Evolutionary conservation across 2,888 invertebrate genomes (phyloP), one percentile per base, ranked within the genome.

Genomic region (Ypsolopha scabrella): DNA sequence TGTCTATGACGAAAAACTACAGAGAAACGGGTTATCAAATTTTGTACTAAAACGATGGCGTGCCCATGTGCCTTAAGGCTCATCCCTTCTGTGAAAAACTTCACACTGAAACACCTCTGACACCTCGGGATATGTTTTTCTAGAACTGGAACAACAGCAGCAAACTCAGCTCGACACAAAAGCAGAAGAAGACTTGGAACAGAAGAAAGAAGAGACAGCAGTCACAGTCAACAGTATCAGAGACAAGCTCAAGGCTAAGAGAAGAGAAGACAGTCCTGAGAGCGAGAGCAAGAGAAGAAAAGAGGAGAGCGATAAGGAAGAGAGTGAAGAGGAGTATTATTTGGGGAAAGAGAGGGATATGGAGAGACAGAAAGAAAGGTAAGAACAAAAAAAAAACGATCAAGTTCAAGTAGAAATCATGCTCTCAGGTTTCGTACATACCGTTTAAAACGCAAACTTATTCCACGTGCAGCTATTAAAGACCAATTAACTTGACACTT

Each of bases 301-400:
- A 54, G 62, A 69, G 13, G 64, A 62, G 38, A 72, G 55, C 60
- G 71, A 64, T 54, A 60, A 60, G 51, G 62, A 63, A 47, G 62
- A 61, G 24, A 55, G 55, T 48, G 58, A 87, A 51, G 90, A 88
- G 52, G 86, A 90, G 55, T 89, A 91, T 73, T 91, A 91, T 60
- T 75, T 90, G 34, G 91, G 92, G 41, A 90, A 92, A 59, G 90
- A 91, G 53, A 86, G 85, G 61, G 83, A 87, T 58, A 82, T 89
- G 14, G 88, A 88, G 58, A 85, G 88, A 50, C 80, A 87, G 67
- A 87, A 88, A 70, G 86, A 91, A 73, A 88, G 83, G 90, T 90
- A 69, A 65, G 72, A 65, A 11, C 0, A 9, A 1, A 24, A 39
- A n/a, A 2, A 11, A n/a, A 14, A 46, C 6, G 6, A 37, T n/a